Conservation (phyloP, 1,140 invertebrate species). For the Megalopta genalis region DNA sequence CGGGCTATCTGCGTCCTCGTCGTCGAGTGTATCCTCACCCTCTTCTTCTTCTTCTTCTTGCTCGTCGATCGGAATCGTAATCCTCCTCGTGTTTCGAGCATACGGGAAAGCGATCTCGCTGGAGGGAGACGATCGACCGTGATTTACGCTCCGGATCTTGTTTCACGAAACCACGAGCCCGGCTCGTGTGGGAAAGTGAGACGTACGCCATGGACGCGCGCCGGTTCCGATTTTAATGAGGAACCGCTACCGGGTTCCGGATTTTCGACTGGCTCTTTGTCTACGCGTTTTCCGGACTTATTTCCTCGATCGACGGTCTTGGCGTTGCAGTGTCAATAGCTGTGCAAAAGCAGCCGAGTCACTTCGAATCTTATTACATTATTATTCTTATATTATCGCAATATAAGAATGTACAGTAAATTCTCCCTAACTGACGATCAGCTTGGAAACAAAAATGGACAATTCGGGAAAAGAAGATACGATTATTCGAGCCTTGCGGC, state of each 20-base stretch:
- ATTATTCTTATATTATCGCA: too few species aligned
- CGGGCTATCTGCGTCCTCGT: constrained; percentile 2
- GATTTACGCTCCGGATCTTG: constrained; percentile 66
- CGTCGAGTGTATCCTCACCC: constrained; percentile 51
- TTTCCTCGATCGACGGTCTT: too few species aligned
- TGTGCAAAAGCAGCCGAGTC: too few species aligned
- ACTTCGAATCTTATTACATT: too few species aligned
- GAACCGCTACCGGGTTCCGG: neutral
- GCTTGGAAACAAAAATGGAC: too few species aligned
- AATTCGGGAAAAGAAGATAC: too few species aligned
- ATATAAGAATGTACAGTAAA: too few species aligned
- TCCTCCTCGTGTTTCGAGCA: constrained; percentile 65
- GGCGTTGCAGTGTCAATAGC: too few species aligned
- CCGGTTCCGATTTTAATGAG: constrained; percentile 1
- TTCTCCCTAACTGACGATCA: too few species aligned
- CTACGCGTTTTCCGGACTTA: too few species aligned
- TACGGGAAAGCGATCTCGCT: constrained; percentile 60
- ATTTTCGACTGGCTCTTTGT: neutral
- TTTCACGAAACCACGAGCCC: constrained; percentile 58
- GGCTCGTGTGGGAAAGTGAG: constrained; percentile 39
- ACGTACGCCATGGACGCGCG: neutral
- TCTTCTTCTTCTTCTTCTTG: constrained; percentile 8
- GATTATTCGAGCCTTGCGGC: too few species aligned
- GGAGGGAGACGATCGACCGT: constrained; percentile 54
- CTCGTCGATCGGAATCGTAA: constrained; percentile 68